Percentiles rank a stretch among this genome's conserved stretches.
Evolutionary conservation across 2,797 vertebrate genomes (phyloP).

Genomic region (Rallus crepitans): DNA sequence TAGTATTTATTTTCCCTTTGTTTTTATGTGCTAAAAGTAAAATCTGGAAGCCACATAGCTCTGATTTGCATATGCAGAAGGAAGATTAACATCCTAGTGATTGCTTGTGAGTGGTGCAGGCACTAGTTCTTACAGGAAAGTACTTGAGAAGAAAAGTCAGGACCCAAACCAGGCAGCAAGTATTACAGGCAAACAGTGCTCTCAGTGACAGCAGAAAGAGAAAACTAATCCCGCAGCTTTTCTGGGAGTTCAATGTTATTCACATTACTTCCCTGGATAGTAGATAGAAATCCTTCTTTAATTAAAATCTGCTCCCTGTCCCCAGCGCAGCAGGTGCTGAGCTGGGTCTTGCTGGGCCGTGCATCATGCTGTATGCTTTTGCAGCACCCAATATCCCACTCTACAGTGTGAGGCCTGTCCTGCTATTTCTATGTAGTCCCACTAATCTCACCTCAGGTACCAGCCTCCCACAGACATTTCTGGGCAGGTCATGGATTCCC

Average conservation of each 20-base stretch:
- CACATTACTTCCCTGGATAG: background rate
- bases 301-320: background rate
- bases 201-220: background rate
- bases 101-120: background rate
- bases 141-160: background rate
- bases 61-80: background rate
- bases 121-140: background rate
- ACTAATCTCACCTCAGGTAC: accelerated
- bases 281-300: background rate
- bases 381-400: background rate
- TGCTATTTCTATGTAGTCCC: background rate
- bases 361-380: no score
- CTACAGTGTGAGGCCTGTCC: accelerated
- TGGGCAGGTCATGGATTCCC: accelerated
- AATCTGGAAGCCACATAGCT: background rate
- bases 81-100: background rate
- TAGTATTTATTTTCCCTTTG: background rate
- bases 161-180: background rate
- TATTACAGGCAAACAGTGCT: background rate
- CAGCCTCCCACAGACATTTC: background rate
- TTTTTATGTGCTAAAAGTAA: background rate
- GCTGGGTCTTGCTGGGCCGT: background rate
- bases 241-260: background rate
- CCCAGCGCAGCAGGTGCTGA: background rate
- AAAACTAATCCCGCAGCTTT: background rate